Percentiles rank a stretch among this genome's conserved stretches.
Evolutionary conservation across 2,797 vertebrate species (phyloP).

Genomic region (Sarcophilus harrisii): DNA sequence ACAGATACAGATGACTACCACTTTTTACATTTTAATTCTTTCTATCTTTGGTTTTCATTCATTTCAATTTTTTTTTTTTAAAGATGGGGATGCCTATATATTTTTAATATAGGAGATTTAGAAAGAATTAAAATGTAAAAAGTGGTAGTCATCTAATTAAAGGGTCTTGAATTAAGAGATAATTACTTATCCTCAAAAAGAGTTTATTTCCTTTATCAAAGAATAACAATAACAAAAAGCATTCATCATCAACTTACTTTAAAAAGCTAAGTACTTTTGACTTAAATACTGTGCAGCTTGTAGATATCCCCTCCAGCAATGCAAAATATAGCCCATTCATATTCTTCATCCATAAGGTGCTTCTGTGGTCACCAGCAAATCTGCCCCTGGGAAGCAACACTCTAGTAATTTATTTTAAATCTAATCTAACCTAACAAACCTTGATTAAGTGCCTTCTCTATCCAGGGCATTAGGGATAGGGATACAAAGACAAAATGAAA

Average conservation of each 20-base stretch:
- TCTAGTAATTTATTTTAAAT: neutral
- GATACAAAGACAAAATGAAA: neutral
- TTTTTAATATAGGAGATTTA: neutral
- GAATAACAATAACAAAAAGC: neutral
- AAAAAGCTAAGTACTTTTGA: constrained; percentile 17
- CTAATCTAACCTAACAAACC: neutral
- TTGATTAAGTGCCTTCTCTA: neutral
- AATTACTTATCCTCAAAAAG: neutral
- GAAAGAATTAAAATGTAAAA: too few species aligned
- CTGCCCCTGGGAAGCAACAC: neutral
- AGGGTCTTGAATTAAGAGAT: constrained; percentile 37
- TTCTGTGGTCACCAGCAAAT: neutral
- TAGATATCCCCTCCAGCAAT: neutral
- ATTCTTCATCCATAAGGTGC: neutral
- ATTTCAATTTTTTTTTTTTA: neutral
- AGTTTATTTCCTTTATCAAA: neutral
- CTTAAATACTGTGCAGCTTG: neutral
- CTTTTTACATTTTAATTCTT: neutral
- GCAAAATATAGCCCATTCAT: neutral
- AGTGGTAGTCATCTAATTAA: too few species aligned
- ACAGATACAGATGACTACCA: neutral
- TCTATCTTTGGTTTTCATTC: constrained; percentile 12
- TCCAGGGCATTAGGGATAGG: neutral
- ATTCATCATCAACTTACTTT: constrained; percentile 11
- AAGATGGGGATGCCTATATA: neutral